phyloP scores from a whole-genome alignment of 2,888 invertebrate genomes.

The Brenthis hecate region DNA sequence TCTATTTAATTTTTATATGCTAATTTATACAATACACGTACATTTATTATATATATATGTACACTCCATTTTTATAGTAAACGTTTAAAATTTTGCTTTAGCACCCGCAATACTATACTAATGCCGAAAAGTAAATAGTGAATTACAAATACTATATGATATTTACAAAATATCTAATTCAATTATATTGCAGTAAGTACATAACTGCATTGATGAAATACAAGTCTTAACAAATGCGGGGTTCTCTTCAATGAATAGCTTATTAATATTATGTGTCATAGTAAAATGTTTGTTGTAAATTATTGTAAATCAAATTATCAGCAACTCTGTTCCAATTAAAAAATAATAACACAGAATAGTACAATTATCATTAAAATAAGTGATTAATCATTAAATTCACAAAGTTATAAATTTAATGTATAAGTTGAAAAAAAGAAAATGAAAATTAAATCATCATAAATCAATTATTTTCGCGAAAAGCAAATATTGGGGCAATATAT shows the following conservation, averaged over 20 bases:
- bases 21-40: conserved; percentile 17
- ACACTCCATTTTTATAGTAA: too few species aligned
- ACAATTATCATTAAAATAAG: too few species aligned
- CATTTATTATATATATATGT: neutral
- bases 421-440: neutral
- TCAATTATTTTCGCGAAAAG: too few species aligned
- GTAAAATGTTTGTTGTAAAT: too few species aligned
- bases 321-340: too few species aligned
- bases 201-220: neutral
- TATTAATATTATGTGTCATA: too few species aligned
- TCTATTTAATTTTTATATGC: conserved; percentile 2
- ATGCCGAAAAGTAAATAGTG: conserved; percentile 57
- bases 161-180: conserved; percentile 6
- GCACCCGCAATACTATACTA: conserved; percentile 69
- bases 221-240: neutral
- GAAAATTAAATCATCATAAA: neutral
- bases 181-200: neutral
- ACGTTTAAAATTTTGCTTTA: conserved; percentile 49
- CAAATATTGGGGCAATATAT: conserved; percentile 12
- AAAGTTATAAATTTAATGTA: neutral
- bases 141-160: conserved; percentile 8
- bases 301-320: too few species aligned
- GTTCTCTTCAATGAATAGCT: too few species aligned
- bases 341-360: too few species aligned
- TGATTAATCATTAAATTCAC: too few species aligned